Evolutionary conservation across 2,113 vertebrate species (phyloP).

Genomic region (Phyllopteryx taeniolatus): DNA sequence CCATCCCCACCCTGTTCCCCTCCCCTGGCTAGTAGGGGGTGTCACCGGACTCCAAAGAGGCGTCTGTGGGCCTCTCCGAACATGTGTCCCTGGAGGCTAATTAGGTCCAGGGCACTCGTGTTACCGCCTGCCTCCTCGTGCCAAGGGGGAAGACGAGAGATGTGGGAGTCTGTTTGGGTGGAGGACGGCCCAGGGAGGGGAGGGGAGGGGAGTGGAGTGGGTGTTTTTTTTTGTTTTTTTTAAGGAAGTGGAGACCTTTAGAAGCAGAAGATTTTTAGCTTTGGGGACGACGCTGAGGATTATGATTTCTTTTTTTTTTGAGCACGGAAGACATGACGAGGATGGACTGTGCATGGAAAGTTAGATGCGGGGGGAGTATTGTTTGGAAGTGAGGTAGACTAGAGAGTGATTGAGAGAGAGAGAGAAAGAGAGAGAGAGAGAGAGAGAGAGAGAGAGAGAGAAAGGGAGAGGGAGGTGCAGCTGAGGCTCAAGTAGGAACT

Average conservation of each 20-base stretch:
- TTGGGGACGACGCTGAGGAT: neutral
- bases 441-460: too few species aligned
- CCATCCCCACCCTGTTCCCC: neutral
- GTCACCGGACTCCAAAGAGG: neutral
- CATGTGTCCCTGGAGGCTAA: slow-evolving; percentile 1
- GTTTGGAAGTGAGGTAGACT: neutral
- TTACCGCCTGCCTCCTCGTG: neutral
- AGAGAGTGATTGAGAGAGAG: neutral
- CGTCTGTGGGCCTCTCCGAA: neutral
- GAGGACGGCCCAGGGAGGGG: neutral
- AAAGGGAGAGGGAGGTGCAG: neutral
- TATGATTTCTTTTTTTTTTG: neutral
- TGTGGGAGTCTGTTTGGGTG: neutral
- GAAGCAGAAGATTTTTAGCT: neutral
- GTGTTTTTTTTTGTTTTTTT: neutral
- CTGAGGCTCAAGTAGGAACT: neutral
- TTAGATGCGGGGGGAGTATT: neutral
- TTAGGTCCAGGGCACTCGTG: neutral
- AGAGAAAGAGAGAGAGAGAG: neutral
- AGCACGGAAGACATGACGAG: neutral
- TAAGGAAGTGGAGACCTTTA: neutral
- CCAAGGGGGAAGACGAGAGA: neutral
- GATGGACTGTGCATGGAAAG: neutral
- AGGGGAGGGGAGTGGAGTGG: neutral
- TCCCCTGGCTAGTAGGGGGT: neutral